Evolutionary conservation across 2,888 invertebrate species (phyloP).

Genomic region (Ophion ellenae): DNA sequence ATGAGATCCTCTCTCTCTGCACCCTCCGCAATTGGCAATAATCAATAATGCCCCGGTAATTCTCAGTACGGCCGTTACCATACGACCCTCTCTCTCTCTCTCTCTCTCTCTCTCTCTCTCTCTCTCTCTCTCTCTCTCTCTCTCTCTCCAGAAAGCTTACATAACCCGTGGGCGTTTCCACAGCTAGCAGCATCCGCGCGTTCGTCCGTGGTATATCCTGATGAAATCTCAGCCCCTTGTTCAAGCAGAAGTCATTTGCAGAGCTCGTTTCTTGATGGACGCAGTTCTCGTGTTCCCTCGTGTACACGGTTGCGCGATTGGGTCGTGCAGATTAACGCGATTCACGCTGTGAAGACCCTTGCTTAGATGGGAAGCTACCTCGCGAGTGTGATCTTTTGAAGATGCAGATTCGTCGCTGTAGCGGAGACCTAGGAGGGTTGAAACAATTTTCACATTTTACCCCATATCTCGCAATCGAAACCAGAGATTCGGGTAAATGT

Average conservation of each 20-base stretch:
- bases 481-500: too few relatives aligned
- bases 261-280: not conserved
- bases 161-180: conserved; percentile 47
- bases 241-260: conserved; percentile 10
- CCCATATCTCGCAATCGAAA: too few relatives aligned
- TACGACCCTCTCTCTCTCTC: conserved; percentile 12
- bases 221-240: not conserved
- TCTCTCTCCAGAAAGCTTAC: conserved; percentile 30
- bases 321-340: too few relatives aligned
- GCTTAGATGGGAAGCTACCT: too few relatives aligned
- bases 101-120: conserved; percentile 12
- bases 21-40: conserved; percentile 37
- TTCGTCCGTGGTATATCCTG: conserved; percentile 8
- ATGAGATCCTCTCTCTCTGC: conserved; percentile 24
- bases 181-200: conserved; percentile 6
- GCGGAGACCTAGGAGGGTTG: too few relatives aligned
- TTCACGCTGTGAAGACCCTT: too few relatives aligned
- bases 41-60: conserved; percentile 59
- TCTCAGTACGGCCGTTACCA: conserved; percentile 39
- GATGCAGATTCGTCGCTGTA: too few relatives aligned
- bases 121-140: not conserved
- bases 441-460: too few relatives aligned
- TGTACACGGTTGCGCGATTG: too few relatives aligned
- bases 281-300: too few relatives aligned
- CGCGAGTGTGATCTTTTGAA: not conserved